phyloP scores from a whole-genome alignment of 1,140 invertebrate genomes.

The Cherax quadricarinatus region DNA sequence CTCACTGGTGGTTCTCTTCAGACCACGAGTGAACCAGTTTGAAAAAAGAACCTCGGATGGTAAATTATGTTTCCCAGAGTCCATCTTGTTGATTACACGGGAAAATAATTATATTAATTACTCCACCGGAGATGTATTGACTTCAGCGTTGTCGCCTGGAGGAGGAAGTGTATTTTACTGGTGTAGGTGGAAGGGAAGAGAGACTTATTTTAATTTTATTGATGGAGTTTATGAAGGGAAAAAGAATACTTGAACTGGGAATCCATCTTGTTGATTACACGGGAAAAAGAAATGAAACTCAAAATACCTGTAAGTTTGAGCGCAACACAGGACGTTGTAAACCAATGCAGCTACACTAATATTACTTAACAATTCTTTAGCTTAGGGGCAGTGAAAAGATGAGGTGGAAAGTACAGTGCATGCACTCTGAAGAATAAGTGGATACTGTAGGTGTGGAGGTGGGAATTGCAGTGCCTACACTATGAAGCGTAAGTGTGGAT shows the following conservation, averaged over 20 bases:
- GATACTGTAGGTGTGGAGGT: too few relatives aligned
- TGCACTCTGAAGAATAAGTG: too few relatives aligned
- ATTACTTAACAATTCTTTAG: too few relatives aligned
- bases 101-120: slow-evolving; percentile 2
- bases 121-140: neutral
- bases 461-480: too few relatives aligned
- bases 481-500: too few relatives aligned
- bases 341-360: neutral
- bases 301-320: neutral
- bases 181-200: too few relatives aligned
- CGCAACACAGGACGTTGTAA: neutral
- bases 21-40: too few relatives aligned
- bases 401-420: too few relatives aligned
- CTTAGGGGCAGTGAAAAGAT: too few relatives aligned
- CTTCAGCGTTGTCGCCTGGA: neutral
- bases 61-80: neutral
- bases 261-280: neutral
- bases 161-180: neutral
- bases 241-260: neutral
- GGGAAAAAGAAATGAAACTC: neutral
- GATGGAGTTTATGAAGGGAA: too few relatives aligned
- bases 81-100: neutral
- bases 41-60: neutral
- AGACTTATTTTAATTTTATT: too few relatives aligned
- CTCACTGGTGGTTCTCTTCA: neutral